Base-by-base conservation (phyloP, 2,888 invertebrate genomes). In the Acanthopleura granulata region DNA sequence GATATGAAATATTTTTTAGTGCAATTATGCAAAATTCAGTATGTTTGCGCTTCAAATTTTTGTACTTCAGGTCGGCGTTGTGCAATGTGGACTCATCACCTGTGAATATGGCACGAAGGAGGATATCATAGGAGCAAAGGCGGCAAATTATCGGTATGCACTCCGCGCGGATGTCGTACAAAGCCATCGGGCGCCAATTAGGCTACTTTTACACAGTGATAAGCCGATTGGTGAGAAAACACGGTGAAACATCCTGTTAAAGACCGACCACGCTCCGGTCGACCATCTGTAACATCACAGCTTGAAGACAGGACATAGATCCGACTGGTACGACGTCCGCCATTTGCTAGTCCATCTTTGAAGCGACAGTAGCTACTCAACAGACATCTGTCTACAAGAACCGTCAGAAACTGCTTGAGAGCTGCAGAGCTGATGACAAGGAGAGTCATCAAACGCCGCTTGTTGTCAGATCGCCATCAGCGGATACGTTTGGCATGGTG, bases 241-340 rank as follows among this genome's bases (percentile, higher is more conserved):
- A 14, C 18, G 51, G 51, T n/a, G n/a, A n/a, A n/a, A n/a, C n/a
- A n/a, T 51, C 14, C 51, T 14, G 51, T 18, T 14, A 51, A 51
- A 18, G 14, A 51, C 51, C 51, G 51, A 51, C 51, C 51, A 51
- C 51, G 51, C 51, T 51, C 51, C 14, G 51, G 51, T 18, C 51
- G 51, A 51, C 51, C 51, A 51, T 18, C 51, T 51, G 51, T 51
- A 51, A 51, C 51, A 51, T 51, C 51, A 51, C 51, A 51, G 51
- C 51, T 14, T 51, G 51, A 51, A 51, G 51, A 51, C 18, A 51
- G 51, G 18, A 18, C 51, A 51, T 18, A 15, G 51, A 51, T 51
- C 51, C 51, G 51, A 51, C 51, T 51, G 51, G 51, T 51, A 51
- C 51, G 51, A 51, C 51, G 51, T 51, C 51, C 14, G 14, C 51